Evolutionary conservation across 2,113 vertebrate species (phyloP), one percentile per base, ranked within the genome.

Genomic region (Hippopotamus amphibius): DNA sequence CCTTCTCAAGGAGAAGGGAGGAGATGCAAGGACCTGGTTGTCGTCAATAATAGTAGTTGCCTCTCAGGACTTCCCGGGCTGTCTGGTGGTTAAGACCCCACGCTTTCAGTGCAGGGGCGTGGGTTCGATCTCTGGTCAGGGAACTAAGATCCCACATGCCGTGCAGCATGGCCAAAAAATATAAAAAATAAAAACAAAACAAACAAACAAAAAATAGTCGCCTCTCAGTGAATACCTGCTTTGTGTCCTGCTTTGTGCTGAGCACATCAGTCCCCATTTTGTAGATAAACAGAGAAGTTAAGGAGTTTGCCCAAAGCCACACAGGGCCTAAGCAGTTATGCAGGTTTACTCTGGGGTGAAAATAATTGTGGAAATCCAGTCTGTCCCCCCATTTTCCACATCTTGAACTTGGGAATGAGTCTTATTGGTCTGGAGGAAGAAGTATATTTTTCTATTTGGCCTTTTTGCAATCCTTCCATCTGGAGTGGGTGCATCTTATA

Each of bases 291-390:
- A 37, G 16, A 46, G 33, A 84, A 77, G 24, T 66, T 85, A 81
- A 90, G 9, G 46, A 71, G 48, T 55, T 90, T 95, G 8, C n/a
- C 37, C 33, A 46, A 71, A 11, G 30, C 50, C 48, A 77, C 41
- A 90, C 19, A 79, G 14, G 57, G 55, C 87, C n/a, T 57, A 48
- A 82, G 22, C 82, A 81, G 19, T 81, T 74, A 19, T 21, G 21
- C n/a, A 79, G 28, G 37, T 87, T 92, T 96, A 53, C 22, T 55
- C 8, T 83, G n/a, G 65, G 69, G 50, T 74, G 13, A 97, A 85
- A 88, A 53, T 82, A 91, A 95, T 66, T 50, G 22, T 79, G 43
- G n/a, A 95, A 93, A 91, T 89, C 28, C 37, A 74, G 30, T 95
- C 41, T 41, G 2, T 82, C 2, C 43, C 24, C 4, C 21, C 7